A percentile compares a stretch with the other conserved stretches of the same genome.
These are phyloP conservation scores for Hyles lineata DNA, from an alignment of 2,888 invertebrate species.

Conservation along the genomic window DNA sequence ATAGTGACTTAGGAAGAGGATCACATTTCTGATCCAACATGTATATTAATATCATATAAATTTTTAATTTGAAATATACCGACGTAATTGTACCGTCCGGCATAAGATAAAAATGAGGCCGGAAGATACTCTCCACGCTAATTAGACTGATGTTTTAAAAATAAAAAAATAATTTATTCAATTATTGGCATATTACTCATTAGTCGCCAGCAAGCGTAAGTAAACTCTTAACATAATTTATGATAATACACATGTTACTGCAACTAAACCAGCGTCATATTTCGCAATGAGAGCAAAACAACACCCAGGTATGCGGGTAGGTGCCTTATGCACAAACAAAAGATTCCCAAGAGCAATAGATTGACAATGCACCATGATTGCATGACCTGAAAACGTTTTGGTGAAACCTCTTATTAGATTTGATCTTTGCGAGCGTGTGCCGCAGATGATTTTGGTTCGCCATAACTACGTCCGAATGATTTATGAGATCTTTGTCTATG, in stretches of 20 bases:
- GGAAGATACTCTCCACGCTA: too few relatives aligned
- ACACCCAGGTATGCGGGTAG: slow-evolving; percentile 31
- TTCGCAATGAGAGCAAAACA: slow-evolving; percentile 36
- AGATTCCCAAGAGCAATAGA: slow-evolving; percentile 58
- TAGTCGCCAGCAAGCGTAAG: background rate
- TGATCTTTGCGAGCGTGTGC: slow-evolving; percentile 62
- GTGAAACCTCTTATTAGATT: slow-evolving; percentile 66
- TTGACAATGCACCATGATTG: slow-evolving; percentile 64
- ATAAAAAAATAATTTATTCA: slow-evolving; percentile 1
- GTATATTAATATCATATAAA: too few relatives aligned
- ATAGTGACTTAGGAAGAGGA: too few relatives aligned
- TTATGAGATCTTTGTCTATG: slow-evolving; percentile 48
- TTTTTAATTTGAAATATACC: too few relatives aligned
- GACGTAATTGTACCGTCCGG: too few relatives aligned
- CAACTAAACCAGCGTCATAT: slow-evolving; percentile 32
- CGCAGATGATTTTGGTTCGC: slow-evolving; percentile 44
- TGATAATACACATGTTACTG: slow-evolving; percentile 39
- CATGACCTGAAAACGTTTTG: slow-evolving; percentile 59
- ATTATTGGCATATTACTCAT: background rate
- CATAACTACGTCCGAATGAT: slow-evolving; percentile 47
- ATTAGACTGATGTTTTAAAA: background rate
- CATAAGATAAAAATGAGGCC: background rate
- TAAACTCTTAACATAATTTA: slow-evolving; percentile 37
- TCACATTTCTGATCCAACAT: too few relatives aligned
- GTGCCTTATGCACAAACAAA: slow-evolving; percentile 47